Conservation (phyloP, 2,113 vertebrate species). For the Struthidea cinerea region DNA sequence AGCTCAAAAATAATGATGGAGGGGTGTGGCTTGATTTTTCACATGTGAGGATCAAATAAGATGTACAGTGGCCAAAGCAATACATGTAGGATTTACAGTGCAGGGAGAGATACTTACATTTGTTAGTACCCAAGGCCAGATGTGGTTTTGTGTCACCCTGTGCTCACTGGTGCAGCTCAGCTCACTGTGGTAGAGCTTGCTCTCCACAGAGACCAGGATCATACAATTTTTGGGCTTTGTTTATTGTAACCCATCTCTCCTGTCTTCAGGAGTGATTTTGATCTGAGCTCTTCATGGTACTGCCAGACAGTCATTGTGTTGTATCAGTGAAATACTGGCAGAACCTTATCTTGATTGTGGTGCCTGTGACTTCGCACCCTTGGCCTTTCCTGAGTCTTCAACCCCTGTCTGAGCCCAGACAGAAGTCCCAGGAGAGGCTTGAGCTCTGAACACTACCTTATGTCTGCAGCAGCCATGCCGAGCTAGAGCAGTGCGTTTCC, state of each 20-base stretch:
- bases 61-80: not conserved
- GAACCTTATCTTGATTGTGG: not conserved
- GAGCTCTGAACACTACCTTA: not conserved
- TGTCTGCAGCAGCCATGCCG: not conserved
- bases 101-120: not conserved
- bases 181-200: not conserved
- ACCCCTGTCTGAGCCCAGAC: not conserved
- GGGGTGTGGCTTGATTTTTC: not conserved
- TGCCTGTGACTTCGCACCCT: not conserved
- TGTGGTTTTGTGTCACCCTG: not conserved
- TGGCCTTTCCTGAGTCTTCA: not conserved
- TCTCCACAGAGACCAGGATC: not conserved
- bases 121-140: not conserved
- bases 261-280: not conserved
- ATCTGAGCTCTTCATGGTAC: not conserved
- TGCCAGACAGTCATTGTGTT: not conserved
- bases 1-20: not conserved
- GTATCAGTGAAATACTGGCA: not conserved
- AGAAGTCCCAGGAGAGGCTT: not conserved
- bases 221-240: not conserved
- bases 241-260: not conserved
- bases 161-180: not conserved
- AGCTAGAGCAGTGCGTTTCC: not conserved
- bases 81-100: not conserved
- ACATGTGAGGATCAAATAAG: not conserved